phyloP scores from a whole-genome alignment of 64 coral and sea anemone species.

The Pocillopora damicornis region DNA sequence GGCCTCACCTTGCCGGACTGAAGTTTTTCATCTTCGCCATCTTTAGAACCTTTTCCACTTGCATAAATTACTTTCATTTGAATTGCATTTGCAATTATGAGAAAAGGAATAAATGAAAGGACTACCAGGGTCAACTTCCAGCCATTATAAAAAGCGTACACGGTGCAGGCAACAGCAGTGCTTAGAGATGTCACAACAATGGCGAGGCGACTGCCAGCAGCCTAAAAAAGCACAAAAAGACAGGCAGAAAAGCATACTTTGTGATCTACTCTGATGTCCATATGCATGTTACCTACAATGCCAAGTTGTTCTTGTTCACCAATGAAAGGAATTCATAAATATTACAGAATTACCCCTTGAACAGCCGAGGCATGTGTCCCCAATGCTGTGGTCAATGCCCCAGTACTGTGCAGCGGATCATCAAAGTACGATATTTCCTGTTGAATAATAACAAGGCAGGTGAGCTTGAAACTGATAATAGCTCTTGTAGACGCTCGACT shows the following conservation, averaged over 20 bases:
- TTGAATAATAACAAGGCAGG: not conserved
- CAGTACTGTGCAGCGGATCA: constrained; percentile 61
- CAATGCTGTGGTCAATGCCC: constrained; percentile 52
- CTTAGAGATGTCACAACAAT: constrained; percentile 38
- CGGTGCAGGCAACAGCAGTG: constrained; percentile 31
- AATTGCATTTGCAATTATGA: constrained; percentile 40
- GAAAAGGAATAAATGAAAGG: constrained; percentile 59
- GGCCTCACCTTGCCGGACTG: constrained; percentile 62
- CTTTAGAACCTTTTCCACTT: not conserved
- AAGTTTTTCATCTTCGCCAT: constrained; percentile 40
- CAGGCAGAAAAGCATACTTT: not conserved
- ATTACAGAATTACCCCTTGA: constrained; percentile 46
- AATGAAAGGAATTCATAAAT: too few species aligned
- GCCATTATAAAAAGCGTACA: constrained; percentile 52
- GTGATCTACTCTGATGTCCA: too few species aligned
- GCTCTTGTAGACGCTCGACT: not conserved
- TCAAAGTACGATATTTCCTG: constrained; percentile 80
- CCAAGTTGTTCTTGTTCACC: too few species aligned
- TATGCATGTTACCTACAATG: too few species aligned
- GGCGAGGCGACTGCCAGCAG: constrained; percentile 42
- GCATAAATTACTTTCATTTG: constrained; percentile 56
- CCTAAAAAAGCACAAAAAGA: constrained; percentile 37
- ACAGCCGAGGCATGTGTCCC: constrained; percentile 80
- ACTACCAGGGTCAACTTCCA: constrained; percentile 75
- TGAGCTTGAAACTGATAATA: too few species aligned